Conservation (phyloP, 2,113 vertebrate species). For the Pachycephala philippinensis region DNA sequence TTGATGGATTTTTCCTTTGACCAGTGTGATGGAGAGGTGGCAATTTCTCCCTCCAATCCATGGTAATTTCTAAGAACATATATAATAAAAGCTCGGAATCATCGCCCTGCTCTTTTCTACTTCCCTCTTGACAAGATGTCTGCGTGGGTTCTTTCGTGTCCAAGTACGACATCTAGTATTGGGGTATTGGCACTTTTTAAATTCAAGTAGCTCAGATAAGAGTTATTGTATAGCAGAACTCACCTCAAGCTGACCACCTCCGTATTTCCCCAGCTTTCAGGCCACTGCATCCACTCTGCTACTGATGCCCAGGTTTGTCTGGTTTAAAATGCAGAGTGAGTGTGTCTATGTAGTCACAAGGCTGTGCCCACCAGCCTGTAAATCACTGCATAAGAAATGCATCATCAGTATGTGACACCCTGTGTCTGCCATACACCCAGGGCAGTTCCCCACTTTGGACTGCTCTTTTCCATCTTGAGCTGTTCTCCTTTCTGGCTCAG, state of each 20-base stretch:
- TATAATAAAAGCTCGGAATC: no score
- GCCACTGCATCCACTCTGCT: neutral
- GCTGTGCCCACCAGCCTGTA: neutral
- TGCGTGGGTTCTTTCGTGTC: no score
- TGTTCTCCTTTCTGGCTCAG: neutral
- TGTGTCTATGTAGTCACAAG: neutral
- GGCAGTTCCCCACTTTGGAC: neutral
- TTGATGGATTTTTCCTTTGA: no score
- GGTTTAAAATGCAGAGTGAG: neutral
- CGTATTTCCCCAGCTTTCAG: neutral
- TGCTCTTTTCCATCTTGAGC: neutral
- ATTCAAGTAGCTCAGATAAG: neutral
- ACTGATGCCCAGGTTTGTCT: neutral
- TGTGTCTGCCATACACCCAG: accelerated
- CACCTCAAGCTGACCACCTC: neutral
- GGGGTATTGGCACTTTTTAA: neutral
- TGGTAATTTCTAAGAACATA: no score
- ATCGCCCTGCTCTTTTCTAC: no score
- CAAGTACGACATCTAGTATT: no score
- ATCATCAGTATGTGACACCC: neutral
- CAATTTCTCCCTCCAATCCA: no score
- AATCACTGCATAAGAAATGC: neutral
- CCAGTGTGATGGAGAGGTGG: no score
- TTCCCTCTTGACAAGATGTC: no score
- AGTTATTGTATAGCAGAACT: neutral